These are phyloP conservation scores for Watsonalla binaria DNA, from an alignment of 2,888 invertebrate genomes.

Conservation along the genomic window DNA sequence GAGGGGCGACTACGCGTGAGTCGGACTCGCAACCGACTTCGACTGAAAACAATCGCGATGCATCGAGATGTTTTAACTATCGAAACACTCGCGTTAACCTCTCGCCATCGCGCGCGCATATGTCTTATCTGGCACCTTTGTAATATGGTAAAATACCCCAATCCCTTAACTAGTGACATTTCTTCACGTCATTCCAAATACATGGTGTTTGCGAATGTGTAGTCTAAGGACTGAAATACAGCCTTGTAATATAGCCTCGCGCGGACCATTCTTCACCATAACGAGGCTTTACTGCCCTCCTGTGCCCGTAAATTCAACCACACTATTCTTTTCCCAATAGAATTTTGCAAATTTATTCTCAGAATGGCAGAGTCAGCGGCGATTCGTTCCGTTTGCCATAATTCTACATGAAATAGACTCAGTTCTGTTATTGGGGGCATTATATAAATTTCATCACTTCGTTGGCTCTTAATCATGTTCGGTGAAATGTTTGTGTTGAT, in stretches of 20 bases:
- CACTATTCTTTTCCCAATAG: conserved; percentile 72
- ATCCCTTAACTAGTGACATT: background rate
- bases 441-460: background rate
- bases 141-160: background rate
- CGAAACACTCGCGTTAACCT: too few relatives aligned
- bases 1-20: too few relatives aligned
- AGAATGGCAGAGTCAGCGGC: conserved; percentile 36
- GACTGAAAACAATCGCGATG: too few relatives aligned
- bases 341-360: conserved; percentile 66
- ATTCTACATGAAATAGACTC: conserved; percentile 14
- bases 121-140: background rate
- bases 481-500: too few relatives aligned
- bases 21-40: too few relatives aligned
- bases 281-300: conserved; percentile 71
- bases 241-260: conserved; percentile 47
- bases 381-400: conserved; percentile 37
- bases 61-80: too few relatives aligned
- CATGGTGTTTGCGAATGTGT: conserved; percentile 9
- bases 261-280: conserved; percentile 68
- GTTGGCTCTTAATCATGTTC: too few relatives aligned
- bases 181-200: background rate
- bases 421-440: background rate
- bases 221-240: conserved; percentile 35
- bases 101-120: background rate
- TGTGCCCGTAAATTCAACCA: conserved; percentile 65